Evolutionary conservation across 2,797 vertebrate genomes (phyloP).

Genomic region (Pelobates cultripes): DNA sequence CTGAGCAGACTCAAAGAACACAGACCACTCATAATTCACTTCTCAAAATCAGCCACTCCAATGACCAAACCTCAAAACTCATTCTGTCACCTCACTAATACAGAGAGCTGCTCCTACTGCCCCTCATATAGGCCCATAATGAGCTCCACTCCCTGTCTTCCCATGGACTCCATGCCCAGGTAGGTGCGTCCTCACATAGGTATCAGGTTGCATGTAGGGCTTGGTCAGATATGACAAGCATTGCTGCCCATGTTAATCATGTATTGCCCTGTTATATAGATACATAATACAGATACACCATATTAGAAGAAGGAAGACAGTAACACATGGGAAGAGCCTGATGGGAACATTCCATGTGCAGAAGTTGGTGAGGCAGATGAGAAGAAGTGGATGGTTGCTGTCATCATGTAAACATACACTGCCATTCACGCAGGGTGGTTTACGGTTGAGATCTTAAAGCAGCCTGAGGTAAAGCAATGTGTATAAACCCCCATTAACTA

Average conservation of each 20-base stretch:
- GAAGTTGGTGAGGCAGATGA: not conserved
- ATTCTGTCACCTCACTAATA: no score
- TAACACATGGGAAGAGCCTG: no score
- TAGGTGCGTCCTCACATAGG: not conserved
- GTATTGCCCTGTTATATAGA: not conserved
- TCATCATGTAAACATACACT: not conserved
- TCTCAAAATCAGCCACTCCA: no score
- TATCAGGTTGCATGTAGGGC: conserved; percentile 31
- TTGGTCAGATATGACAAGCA: not conserved
- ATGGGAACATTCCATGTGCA: not conserved
- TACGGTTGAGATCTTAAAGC: not conserved
- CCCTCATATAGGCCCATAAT: no score
- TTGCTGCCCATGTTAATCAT: not conserved
- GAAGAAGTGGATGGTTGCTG: not conserved
- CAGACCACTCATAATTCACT: no score
- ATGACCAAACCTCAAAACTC: no score
- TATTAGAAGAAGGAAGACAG: no score
- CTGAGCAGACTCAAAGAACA: no score
- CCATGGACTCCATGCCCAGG: no score
- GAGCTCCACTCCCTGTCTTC: no score
- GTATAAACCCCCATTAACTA: not conserved
- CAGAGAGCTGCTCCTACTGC: no score
- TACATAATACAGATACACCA: no score
- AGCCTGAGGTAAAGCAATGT: not conserved
- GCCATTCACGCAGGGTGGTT: not conserved